Evolutionary conservation across 2,888 invertebrate species (phyloP).

Genomic region (Conomelus anceps): DNA sequence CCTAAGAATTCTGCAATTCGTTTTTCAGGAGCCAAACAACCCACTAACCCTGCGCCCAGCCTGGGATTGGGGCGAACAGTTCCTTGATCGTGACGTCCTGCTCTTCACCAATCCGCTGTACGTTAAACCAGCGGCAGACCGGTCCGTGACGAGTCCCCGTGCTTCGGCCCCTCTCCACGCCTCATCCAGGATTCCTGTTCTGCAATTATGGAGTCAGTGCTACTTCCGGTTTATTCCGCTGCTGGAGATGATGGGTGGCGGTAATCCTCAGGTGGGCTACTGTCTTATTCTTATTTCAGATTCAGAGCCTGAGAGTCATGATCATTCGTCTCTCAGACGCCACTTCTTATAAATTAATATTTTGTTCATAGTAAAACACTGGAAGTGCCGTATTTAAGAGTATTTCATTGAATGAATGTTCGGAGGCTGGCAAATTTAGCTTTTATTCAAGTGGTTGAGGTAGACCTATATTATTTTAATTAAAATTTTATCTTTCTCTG

Average conservation of each 20-base stretch:
- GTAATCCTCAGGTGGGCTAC: conserved; percentile 35
- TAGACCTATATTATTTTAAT: too few relatives aligned
- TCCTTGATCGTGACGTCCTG: conserved; percentile 69
- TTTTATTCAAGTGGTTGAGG: too few relatives aligned
- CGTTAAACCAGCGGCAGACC: conserved; percentile 39
- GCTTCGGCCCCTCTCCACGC: conserved; percentile 27
- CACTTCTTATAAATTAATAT: too few relatives aligned
- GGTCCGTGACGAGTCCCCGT: conserved; percentile 29
- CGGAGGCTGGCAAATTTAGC: too few relatives aligned
- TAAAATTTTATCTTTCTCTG: too few relatives aligned
- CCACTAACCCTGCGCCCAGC: conserved; percentile 63
- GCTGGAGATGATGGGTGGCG: conserved; percentile 54
- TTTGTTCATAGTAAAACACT: too few relatives aligned
- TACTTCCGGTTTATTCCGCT: conserved; percentile 85
- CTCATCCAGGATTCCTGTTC: conserved; percentile 49
- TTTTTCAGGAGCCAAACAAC: conserved; percentile 43
- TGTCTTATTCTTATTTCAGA: too few relatives aligned
- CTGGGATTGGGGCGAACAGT: conserved; percentile 90
- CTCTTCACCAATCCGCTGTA: conserved; percentile 82
- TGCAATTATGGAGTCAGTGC: conserved; percentile 80
- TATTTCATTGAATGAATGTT: too few relatives aligned
- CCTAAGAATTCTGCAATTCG: too few relatives aligned
- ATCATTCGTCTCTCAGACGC: too few relatives aligned
- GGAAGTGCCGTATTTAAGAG: too few relatives aligned
- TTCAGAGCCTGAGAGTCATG: too few relatives aligned